Conservation (phyloP, 2,797 vertebrate species). For the Menidia menidia region DNA sequence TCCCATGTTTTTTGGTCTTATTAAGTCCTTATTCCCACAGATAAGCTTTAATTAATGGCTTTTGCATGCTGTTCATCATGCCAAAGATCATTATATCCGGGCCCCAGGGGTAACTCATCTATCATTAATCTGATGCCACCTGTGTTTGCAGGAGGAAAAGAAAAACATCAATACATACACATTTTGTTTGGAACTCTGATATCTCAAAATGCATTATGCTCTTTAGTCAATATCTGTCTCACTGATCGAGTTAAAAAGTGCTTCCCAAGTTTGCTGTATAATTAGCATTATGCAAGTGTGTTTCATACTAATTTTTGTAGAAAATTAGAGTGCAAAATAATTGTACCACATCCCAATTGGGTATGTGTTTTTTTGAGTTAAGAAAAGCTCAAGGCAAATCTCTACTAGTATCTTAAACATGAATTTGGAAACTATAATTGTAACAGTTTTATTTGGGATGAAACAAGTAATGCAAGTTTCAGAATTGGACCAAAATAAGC, state of each 20-base stretch:
- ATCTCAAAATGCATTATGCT: neutral
- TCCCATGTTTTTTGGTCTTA: neutral
- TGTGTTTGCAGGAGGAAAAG: neutral
- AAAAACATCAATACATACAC: neutral
- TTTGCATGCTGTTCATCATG: conserved; percentile 15
- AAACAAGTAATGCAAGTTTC: too few species aligned
- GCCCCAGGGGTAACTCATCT: neutral
- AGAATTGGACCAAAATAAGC: too few species aligned
- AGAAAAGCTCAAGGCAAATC: too few species aligned
- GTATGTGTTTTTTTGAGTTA: too few species aligned
- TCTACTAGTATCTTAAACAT: too few species aligned
- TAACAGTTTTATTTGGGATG: too few species aligned
- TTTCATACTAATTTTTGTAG: neutral
- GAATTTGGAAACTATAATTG: too few species aligned
- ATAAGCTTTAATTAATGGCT: conserved; percentile 13
- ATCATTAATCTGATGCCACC: conserved; percentile 9
- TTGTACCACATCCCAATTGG: too few species aligned
- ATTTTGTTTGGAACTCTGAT: neutral
- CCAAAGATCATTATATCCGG: conserved; percentile 24
- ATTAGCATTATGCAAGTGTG: neutral
- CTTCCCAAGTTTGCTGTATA: neutral
- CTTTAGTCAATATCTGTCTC: neutral
- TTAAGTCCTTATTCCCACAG: conserved; percentile 5
- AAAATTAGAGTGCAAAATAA: too few species aligned
- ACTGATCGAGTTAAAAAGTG: neutral